These are phyloP conservation scores for Dromaius novaehollandiae DNA, from an alignment of 2,113 vertebrate species.

Conservation along the genomic window DNA sequence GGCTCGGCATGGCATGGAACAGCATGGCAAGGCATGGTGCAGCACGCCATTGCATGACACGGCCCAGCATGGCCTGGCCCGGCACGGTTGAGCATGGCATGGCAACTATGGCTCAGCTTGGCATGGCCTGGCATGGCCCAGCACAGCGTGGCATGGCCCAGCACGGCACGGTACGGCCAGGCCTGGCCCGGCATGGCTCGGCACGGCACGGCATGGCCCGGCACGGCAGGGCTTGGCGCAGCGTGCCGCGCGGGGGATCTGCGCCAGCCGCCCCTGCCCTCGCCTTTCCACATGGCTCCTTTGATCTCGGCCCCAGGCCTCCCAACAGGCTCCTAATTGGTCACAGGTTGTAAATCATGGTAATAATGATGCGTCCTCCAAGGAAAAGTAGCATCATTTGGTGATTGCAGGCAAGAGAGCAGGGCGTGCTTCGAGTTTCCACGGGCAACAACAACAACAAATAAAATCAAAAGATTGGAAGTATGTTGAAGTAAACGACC, in stretches of 20 bases:
- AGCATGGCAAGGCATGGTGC: too few species aligned
- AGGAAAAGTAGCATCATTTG: slow-evolving; percentile 16
- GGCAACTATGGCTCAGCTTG: too few species aligned
- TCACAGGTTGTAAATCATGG: slow-evolving; percentile 58
- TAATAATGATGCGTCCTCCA: slow-evolving; percentile 1
- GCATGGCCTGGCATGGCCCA: too few species aligned
- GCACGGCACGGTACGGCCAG: too few species aligned
- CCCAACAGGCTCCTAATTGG: slow-evolving; percentile 58
- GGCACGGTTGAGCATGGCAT: too few species aligned
- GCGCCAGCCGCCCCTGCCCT: slow-evolving; percentile 1
- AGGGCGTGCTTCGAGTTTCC: slow-evolving; percentile 48
- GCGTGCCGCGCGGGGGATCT: not conserved
- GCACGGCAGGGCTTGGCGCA: too few species aligned
- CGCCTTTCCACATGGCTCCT: slow-evolving; percentile 47
- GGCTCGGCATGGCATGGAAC: too few species aligned
- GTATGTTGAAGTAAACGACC: not conserved
- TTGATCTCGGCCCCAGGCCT: slow-evolving; percentile 54
- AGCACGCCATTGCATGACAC: too few species aligned
- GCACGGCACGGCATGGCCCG: too few species aligned
- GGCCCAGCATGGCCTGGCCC: too few species aligned
- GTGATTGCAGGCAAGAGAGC: slow-evolving; percentile 32
- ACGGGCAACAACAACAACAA: slow-evolving; percentile 25
- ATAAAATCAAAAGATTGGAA: not conserved
- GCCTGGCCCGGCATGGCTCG: too few species aligned
- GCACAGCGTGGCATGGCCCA: too few species aligned